Evolutionary conservation across 2,797 vertebrate species (phyloP).

Genomic region (Periophthalmus magnuspinnatus): DNA sequence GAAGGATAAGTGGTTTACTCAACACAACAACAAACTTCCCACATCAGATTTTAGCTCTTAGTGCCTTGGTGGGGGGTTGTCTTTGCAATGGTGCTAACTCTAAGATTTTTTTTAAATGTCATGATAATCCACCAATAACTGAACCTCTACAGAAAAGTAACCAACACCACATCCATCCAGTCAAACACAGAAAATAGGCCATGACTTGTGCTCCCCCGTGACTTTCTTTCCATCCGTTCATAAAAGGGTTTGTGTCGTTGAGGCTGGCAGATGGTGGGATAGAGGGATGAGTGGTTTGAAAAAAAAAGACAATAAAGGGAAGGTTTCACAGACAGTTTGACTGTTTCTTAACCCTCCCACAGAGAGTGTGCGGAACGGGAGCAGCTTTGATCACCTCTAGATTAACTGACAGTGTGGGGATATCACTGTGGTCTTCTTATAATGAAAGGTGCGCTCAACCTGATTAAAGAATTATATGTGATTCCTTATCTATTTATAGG

Average conservation of each 20-base stretch:
- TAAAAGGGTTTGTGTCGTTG: constrained; percentile 28
- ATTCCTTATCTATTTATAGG: not conserved
- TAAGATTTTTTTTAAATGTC: no score
- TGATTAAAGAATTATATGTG: constrained; percentile 10
- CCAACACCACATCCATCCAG: constrained; percentile 1
- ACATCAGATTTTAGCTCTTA: not conserved
- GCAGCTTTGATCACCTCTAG: constrained; percentile 65
- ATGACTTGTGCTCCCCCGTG: constrained; percentile 27
- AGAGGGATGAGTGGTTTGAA: constrained; percentile 22
- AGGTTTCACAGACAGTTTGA: constrained; percentile 60
- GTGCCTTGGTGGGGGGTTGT: no score
- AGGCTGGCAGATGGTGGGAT: constrained; percentile 37
- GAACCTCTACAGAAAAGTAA: not conserved
- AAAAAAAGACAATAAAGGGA: not conserved
- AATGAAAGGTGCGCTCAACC: constrained; percentile 10
- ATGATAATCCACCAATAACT: not conserved
- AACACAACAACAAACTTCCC: not conserved
- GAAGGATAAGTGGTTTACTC: not conserved
- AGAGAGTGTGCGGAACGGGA: constrained; percentile 59
- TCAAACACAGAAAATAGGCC: constrained; percentile 40
- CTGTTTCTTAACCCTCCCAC: constrained; percentile 68
- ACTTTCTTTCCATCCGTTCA: constrained; percentile 23
- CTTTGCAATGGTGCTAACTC: no score
- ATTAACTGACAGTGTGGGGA: constrained; percentile 44
- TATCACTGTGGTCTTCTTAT: constrained; percentile 19